phyloP scores from a whole-genome alignment of 2,797 vertebrate species.

The Arremon brunneinucha region DNA sequence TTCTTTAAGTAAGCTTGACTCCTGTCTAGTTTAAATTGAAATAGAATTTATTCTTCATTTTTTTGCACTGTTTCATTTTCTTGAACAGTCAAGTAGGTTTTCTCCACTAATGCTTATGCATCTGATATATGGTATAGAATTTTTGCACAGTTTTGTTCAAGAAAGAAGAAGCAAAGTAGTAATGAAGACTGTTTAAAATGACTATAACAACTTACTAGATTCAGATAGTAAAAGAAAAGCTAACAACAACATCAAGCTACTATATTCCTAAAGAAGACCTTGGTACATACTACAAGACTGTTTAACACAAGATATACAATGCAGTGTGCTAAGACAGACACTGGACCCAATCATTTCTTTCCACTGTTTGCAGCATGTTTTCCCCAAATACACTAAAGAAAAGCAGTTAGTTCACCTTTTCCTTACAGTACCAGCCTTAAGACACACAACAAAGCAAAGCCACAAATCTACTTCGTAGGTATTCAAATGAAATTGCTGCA shows the following conservation, averaged over 20 bases:
- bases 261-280: neutral
- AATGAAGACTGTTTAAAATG: neutral
- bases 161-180: neutral
- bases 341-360: rapidly evolving
- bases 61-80: neutral
- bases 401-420: neutral
- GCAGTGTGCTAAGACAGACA: neutral
- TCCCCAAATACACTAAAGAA: neutral
- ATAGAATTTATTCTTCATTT: neutral
- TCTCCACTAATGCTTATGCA: neutral
- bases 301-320: neutral
- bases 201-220: neutral
- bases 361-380: neutral
- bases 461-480: neutral
- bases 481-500: neutral
- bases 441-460: neutral
- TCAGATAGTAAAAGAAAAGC: neutral
- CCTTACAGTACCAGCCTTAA: neutral
- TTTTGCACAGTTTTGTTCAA: neutral
- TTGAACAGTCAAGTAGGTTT: neutral
- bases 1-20: neutral
- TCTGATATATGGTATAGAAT: neutral
- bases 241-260: neutral
- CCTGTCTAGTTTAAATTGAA: neutral
- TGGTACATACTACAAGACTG: neutral